These are phyloP conservation scores for Halesus radiatus DNA, from an alignment of 1,140 invertebrate genomes.

Conservation along the genomic window DNA sequence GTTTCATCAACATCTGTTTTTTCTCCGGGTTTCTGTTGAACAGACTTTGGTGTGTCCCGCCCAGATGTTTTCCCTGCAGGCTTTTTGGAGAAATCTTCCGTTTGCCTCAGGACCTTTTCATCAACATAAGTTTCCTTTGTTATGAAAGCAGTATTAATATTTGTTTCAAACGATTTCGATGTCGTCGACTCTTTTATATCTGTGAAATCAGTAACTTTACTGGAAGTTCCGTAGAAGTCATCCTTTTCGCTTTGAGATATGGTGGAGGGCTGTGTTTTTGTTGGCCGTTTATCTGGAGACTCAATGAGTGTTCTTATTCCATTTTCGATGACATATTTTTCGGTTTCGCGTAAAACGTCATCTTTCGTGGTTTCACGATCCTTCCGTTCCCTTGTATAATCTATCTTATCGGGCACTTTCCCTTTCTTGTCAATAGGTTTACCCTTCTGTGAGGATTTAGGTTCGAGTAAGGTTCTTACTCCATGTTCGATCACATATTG, in stretches of 20 bases:
- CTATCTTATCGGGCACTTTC: not conserved
- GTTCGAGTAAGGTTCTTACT: slow-evolving; percentile 39
- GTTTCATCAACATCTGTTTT: slow-evolving; percentile 22
- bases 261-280: not conserved
- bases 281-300: slow-evolving; percentile 22
- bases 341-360: not conserved
- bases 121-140: not conserved
- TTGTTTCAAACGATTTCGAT: not conserved
- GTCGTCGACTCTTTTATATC: not conserved
- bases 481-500: slow-evolving; percentile 43
- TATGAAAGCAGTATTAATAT: slow-evolving; percentile 5
- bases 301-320: slow-evolving; percentile 38
- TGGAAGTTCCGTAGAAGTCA: not conserved
- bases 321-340: slow-evolving; percentile 43
- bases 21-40: not conserved
- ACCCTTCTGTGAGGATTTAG: slow-evolving; percentile 10
- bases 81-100: not conserved
- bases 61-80: not conserved
- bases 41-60: not conserved
- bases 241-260: not conserved
- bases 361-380: slow-evolving; percentile 19
- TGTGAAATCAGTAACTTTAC: too few species aligned
- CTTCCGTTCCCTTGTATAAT: not conserved
- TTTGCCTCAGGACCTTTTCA: not conserved
- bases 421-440: slow-evolving; percentile 7